Conservation (phyloP, 92 coral and sea anemone species). For the Phenganax stokvisi region DNA sequence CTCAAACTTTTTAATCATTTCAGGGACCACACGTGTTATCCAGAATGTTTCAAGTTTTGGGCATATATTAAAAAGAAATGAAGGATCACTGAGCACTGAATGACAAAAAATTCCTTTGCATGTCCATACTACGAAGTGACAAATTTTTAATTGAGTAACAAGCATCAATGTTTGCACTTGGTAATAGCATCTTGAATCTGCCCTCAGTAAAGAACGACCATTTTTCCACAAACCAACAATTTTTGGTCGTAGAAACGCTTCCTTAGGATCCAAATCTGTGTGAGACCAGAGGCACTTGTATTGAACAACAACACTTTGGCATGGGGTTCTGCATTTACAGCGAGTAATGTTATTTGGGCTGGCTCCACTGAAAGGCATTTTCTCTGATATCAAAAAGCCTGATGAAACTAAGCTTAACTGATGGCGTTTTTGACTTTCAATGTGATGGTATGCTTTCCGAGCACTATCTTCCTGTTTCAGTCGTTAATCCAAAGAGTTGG, state of each 20-base stretch:
- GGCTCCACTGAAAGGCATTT: conserved; percentile 11
- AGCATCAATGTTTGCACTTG: conserved; percentile 17
- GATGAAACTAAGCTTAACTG: conserved; percentile 2
- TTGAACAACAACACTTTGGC: conserved; percentile 18
- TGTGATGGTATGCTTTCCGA: neutral
- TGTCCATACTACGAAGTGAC: conserved; percentile 31
- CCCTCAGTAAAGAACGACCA: neutral
- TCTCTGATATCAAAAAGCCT: conserved; percentile 19
- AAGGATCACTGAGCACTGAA: neutral
- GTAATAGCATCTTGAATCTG: conserved; percentile 1
- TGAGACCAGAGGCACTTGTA: conserved; percentile 24
- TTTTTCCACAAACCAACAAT: conserved; percentile 27
- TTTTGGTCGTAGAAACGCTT: conserved; percentile 20
- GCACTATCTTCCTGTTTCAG: conserved; percentile 25
- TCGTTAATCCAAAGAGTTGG: conserved; percentile 11
- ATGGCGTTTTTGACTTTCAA: neutral
- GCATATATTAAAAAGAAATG: neutral
- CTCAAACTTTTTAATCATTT: too few relatives aligned
- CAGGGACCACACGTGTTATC: neutral
- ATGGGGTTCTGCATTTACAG: conserved; percentile 7
- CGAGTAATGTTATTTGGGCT: conserved; percentile 22
- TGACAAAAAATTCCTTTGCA: conserved; percentile 15
- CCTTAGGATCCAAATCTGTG: conserved; percentile 9
- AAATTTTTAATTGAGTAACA: conserved; percentile 5
- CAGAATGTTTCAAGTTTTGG: conserved; percentile 25